phyloP scores from a whole-genome alignment of 2,797 vertebrate species.

The Hemitrygon akajei region DNA sequence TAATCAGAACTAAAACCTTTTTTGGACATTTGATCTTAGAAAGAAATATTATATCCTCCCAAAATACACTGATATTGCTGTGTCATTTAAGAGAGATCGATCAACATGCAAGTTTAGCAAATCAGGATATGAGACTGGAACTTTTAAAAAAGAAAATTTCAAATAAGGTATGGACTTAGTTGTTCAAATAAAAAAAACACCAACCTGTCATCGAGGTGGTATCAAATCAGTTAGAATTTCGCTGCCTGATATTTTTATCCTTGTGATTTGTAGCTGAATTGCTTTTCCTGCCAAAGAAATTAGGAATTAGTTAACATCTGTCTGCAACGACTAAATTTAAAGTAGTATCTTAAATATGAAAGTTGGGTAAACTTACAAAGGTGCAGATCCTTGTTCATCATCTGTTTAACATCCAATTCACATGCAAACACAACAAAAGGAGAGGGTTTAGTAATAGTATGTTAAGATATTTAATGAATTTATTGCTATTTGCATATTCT shows the following conservation, averaged over 20 bases:
- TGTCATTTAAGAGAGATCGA: neutral
- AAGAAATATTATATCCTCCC: neutral
- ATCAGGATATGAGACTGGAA: neutral
- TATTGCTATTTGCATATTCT: neutral
- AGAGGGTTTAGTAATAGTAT: neutral
- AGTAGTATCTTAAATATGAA: neutral
- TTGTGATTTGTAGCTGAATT: constrained; percentile 77
- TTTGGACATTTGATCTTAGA: no score
- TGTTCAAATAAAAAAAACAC: neutral
- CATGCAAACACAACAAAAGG: constrained; percentile 17
- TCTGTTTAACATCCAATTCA: constrained; percentile 56
- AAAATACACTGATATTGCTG: neutral
- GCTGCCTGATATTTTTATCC: constrained; percentile 85
- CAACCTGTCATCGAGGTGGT: neutral
- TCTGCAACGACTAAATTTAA: neutral
- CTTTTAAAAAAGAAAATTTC: neutral
- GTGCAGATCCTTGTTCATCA: constrained; percentile 83
- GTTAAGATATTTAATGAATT: neutral
- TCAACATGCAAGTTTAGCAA: neutral
- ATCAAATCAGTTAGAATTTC: constrained; percentile 74
- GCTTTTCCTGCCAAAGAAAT: constrained; percentile 70
- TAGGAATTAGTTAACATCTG: neutral
- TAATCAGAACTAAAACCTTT: no score
- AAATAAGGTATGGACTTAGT: neutral
- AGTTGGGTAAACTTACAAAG: constrained; percentile 72